phyloP scores from a whole-genome alignment of 2,888 invertebrate genomes.

The Gari tellinella region DNA sequence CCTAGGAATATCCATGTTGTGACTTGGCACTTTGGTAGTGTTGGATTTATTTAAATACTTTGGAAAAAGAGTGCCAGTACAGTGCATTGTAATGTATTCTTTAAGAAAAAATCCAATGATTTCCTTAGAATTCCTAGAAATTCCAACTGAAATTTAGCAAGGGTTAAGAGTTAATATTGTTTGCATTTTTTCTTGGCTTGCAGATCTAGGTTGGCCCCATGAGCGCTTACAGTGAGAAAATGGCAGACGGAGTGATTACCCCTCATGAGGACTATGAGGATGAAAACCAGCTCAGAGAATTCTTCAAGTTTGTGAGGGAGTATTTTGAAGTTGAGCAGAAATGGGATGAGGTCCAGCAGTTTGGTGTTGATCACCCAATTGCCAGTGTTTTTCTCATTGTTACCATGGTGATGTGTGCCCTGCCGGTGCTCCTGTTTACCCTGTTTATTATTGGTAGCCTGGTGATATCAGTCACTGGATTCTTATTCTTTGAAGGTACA shows the following conservation, averaged over 20 bases:
- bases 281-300: slow-evolving; percentile 36
- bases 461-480: slow-evolving; percentile 67
- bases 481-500: slow-evolving; percentile 75
- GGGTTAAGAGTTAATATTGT: background rate
- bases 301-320: slow-evolving; percentile 55
- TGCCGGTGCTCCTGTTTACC: slow-evolving; percentile 71
- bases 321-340: slow-evolving; percentile 65
- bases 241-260: background rate
- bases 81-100: no score
- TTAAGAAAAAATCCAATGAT: no score
- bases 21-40: no score
- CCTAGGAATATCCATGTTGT: no score
- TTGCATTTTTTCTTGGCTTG: background rate
- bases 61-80: no score
- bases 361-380: slow-evolving; percentile 69
- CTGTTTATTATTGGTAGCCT: slow-evolving; percentile 68
- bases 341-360: slow-evolving; percentile 56
- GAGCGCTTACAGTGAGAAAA: slow-evolving; percentile 24
- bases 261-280: slow-evolving; percentile 26
- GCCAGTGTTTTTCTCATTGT: slow-evolving; percentile 66
- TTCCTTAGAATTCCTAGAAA: no score
- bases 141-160: no score
- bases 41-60: no score
- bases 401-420: slow-evolving; percentile 68
- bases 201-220: slow-evolving; percentile 1